Percentiles rank a stretch among this genome's conserved stretches.
These are phyloP conservation scores for Chalcosyrphus nemorum DNA, from an alignment of 2,888 invertebrate genomes.

Conservation along the genomic window DNA sequence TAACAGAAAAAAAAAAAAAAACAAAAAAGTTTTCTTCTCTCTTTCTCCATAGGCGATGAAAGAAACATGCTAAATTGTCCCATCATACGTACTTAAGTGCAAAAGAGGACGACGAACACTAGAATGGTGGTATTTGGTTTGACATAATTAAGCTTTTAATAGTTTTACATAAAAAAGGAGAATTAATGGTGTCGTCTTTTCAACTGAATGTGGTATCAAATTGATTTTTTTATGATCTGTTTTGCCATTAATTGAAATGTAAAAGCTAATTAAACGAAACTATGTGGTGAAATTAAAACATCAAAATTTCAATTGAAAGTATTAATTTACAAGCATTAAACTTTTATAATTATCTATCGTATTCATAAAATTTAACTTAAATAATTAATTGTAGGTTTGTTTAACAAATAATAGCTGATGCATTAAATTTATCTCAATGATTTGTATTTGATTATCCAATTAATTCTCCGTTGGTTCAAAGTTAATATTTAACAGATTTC, in stretches of 20 bases:
- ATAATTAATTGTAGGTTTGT: background rate
- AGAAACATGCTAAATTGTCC: background rate
- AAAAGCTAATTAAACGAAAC: constrained; percentile 26
- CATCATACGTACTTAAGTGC: background rate
- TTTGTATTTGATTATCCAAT: too few relatives aligned
- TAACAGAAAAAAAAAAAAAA: background rate
- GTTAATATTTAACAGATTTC: too few relatives aligned
- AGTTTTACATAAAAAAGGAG: constrained; percentile 8
- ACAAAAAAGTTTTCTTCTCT: background rate
- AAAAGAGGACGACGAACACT: background rate
- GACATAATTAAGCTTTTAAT: constrained; percentile 18
- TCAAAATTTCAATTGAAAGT: background rate
- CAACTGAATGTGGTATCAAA: background rate
- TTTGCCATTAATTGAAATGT: constrained; percentile 14
- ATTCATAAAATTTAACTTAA: background rate
- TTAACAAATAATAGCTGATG: background rate
- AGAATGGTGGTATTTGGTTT: background rate
- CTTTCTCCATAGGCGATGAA: too few relatives aligned
- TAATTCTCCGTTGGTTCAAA: too few relatives aligned
- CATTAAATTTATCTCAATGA: too few relatives aligned
- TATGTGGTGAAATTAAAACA: constrained; percentile 2
- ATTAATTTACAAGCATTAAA: background rate
- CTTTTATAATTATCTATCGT: background rate
- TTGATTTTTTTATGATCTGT: constrained; percentile 1
- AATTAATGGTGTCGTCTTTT: background rate